Conservation (phyloP, 2,113 vertebrate genomes). For the Prunella himalayana region DNA sequence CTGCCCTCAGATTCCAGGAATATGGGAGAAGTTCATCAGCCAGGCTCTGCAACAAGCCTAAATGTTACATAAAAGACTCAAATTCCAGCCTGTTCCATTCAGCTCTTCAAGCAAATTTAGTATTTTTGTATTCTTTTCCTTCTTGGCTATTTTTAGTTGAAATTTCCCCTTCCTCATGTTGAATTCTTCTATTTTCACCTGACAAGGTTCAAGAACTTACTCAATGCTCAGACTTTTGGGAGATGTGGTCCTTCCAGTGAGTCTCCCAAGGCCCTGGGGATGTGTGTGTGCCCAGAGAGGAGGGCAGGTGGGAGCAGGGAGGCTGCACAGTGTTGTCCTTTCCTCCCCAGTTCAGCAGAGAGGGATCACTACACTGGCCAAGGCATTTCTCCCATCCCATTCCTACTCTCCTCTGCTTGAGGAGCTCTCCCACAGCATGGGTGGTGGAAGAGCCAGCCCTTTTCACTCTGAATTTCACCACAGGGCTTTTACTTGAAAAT, state of each 20-base stretch:
- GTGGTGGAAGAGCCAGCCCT: neutral
- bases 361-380: neutral
- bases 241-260: neutral
- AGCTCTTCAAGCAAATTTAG: neutral
- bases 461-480: neutral
- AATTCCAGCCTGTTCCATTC: neutral
- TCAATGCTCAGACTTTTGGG: neutral
- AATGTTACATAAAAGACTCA: neutral
- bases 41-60: neutral
- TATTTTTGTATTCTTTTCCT: neutral
- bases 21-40: slow-evolving; percentile 3
- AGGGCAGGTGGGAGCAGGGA: neutral
- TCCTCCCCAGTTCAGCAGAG: neutral
- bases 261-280: neutral
- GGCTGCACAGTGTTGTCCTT: neutral
- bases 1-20: slow-evolving; percentile 1
- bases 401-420: neutral
- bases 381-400: neutral
- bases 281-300: neutral
- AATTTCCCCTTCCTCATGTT: fast-evolving
- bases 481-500: neutral
- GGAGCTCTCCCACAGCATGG: neutral
- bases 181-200: neutral
- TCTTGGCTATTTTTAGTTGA: neutral
- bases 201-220: neutral